Evolutionary conservation across 2,888 invertebrate genomes (phyloP), one percentile per base, ranked within the genome.

Genomic region (Apodemia hepburni): DNA sequence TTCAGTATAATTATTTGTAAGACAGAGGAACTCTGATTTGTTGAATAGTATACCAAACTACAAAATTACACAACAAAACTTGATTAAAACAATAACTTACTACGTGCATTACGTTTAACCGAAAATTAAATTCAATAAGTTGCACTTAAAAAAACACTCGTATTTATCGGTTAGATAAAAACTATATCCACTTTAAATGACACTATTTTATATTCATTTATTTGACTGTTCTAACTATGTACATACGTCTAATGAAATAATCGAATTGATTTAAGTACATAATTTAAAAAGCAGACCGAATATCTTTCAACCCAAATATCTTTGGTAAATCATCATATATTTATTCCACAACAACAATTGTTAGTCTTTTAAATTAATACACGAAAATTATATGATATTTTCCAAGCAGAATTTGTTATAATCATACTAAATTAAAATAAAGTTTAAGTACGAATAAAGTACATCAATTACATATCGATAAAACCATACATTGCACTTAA

Each of bases 391-490:
- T 58, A 17, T 22, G 27, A 35, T 57, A 61, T 45, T 51, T 51
- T 9, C 22, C 22, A 61, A 61, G 51, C 64, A 65, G 61, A 61
- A 12, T 60, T 63, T 47, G 45, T 58, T 22, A 45, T 47, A 47
- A 58, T 29, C 12, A 8, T 78, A 78, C 75, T 77, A 65, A 66
- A 66, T 61, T 67, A 68, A 61, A 71, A 65, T 71, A 71, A 67
- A 68, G 68, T 72, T 81, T 84, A 85, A 84, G 84, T 85, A 84
- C 82, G 77, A 72, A 65, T 63, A 58, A 47, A 65, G 68, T 69
- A 70, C 64, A 73, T 38, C 29, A 73, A 71, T 71, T 73, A 67
- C 70, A 73, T 69, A 70, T 68, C 65, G 71, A 64, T 65, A 66
- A 67, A 64, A 38, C 33, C 61, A 62, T 61, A 60, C 62, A 65